Evolutionary conservation across 2,113 vertebrate species (phyloP).

Genomic region (Sapayoa aenigma): DNA sequence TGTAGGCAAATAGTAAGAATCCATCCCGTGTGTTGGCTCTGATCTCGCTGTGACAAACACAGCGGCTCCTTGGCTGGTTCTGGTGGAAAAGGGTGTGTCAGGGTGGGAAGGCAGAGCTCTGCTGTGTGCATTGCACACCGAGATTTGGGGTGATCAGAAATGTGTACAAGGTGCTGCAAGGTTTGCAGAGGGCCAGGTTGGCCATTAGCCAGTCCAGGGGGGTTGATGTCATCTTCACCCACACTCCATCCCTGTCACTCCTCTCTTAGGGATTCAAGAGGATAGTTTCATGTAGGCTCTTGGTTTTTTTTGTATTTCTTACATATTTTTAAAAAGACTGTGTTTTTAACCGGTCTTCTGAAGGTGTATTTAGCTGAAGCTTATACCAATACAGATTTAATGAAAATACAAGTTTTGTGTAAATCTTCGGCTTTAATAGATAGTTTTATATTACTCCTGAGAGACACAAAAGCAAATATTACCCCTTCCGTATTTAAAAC

Average conservation of each 20-base stretch:
- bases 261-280: not conserved
- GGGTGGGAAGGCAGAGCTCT: not conserved
- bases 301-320: not conserved
- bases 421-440: not conserved
- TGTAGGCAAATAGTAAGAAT: not conserved
- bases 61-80: rapidly evolving
- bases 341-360: not conserved
- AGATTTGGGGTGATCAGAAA: rapidly evolving
- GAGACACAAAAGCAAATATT: not conserved
- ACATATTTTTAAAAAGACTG: not conserved
- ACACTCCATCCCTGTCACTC: not conserved
- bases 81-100: not conserved
- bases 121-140: rapidly evolving
- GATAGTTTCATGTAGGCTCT: not conserved
- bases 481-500: not conserved
- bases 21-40: not conserved
- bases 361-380: not conserved
- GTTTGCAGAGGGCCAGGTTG: not conserved
- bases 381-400: not conserved
- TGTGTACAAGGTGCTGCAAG: not conserved
- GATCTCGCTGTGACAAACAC: not conserved
- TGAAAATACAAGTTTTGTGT: not conserved
- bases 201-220: not conserved
- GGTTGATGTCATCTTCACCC: not conserved
- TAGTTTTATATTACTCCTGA: not conserved